Base-by-base conservation (phyloP, 2,113 vertebrate genomes). In the Oreochromis tanganicae region DNA sequence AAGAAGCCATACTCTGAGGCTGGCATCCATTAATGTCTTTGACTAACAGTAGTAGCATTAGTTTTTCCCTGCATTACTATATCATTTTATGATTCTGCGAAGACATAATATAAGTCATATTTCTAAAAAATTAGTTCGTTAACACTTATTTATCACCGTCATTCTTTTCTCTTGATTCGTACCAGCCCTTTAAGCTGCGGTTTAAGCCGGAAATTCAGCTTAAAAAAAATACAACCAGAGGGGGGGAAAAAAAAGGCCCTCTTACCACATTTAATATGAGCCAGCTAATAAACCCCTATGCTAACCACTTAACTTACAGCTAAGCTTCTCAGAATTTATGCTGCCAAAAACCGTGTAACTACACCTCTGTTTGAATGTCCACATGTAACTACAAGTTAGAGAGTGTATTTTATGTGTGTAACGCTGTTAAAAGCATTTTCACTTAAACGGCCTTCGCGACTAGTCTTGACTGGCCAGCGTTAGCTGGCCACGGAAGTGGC, bases 401-500 rank as follows among this genome's bases (percentile, higher is more conserved):
- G 2, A 13, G 9, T 7, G 11, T 54, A 2, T 5, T 11, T 11
- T 19, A 24, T 16, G 5, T 4, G 7, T 43, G 17, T 9, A 16
- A n/a, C 4, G 3, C 13, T 17, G 5, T 75, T 56, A 17, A 48
- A 4, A 16, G 14, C 10, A n/a, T 6, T 63, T 52, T 21, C 79
- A 68, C 16, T 87, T 52, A 8, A 19, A n/a, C 9, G 85, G 80
- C 83, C 87, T 80, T 6, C n/a, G 5, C 11, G 19, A 32, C 6
- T 14, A 3, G 24, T 32, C 43, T 78, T 14, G 12, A 24, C 68
- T 9, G 4, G 24, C 7, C 3, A n/a, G 91, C 81, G 27, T 27
- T 88, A 86, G 41, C 68, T 92, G 90, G 85, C 88, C 2, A 82
- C 92, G 94, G 94, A 94, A 93, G 93, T 93, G 61, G 24, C 27